Percentiles rank a stretch among this genome's conserved stretches.
Conservation (phyloP, 2,113 vertebrate genomes). For the Brachyistius frenatus region DNA sequence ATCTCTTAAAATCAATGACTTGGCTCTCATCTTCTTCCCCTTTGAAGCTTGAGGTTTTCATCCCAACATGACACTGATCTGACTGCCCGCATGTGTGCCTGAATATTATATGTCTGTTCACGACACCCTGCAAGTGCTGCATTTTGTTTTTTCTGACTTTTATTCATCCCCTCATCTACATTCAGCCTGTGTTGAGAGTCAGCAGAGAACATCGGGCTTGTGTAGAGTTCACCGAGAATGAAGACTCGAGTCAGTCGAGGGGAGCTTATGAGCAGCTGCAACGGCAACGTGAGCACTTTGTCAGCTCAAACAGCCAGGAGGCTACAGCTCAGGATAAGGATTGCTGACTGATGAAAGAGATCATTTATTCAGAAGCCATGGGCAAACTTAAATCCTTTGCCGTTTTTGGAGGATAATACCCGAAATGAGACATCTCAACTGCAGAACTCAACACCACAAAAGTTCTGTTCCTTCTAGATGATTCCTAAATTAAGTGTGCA, state of each 20-base stretch:
- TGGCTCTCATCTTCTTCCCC: conserved; percentile 25
- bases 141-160: conserved; percentile 14
- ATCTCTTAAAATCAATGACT: conserved; percentile 54
- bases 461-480: background rate
- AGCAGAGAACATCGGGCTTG: conserved; percentile 35
- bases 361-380: conserved; percentile 44
- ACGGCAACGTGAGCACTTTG: conserved; percentile 32
- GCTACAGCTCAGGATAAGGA: conserved; percentile 46
- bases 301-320: conserved; percentile 60
- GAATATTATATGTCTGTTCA: conserved; percentile 4
- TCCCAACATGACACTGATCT: conserved; percentile 10
- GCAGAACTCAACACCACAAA: conserved; percentile 2
- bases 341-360: conserved; percentile 50
- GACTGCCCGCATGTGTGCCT: background rate
- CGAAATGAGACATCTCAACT: conserved; percentile 25
- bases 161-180: conserved; percentile 44
- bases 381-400: conserved; percentile 35
- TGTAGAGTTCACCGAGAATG: conserved; percentile 26
- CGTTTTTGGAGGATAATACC: conserved; percentile 30
- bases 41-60: conserved; percentile 52
- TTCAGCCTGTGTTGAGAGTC: conserved; percentile 24
- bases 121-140: background rate
- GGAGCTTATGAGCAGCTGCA: conserved; percentile 36
- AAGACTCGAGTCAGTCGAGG: conserved; percentile 36
- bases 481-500: background rate